Conservation (phyloP, 2,797 vertebrate species). For the Melanotaenia boesemani region DNA sequence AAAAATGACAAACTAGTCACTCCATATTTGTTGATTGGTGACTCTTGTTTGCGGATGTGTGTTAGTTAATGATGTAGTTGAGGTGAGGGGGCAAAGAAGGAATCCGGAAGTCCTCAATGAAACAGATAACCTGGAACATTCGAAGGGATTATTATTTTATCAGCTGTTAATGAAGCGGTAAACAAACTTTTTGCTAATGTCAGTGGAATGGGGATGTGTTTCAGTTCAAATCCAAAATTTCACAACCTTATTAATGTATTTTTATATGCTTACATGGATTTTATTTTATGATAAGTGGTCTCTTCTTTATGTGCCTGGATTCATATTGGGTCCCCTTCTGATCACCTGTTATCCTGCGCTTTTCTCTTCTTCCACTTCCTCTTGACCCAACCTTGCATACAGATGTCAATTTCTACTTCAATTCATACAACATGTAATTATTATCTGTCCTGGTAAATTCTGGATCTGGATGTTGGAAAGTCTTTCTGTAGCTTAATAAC, state of each 20-base stretch:
- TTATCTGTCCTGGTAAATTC: too few species aligned
- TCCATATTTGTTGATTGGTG: neutral
- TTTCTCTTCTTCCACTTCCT: too few species aligned
- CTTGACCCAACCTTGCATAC: too few species aligned
- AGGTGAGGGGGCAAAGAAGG: neutral
- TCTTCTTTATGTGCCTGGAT: neutral
- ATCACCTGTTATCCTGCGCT: neutral
- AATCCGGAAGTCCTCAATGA: neutral
- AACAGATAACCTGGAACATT: neutral
- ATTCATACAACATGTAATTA: too few species aligned
- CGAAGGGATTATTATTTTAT: neutral
- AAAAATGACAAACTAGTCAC: neutral
- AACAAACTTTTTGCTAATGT: too few species aligned
- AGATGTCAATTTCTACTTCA: too few species aligned
- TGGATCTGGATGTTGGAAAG: neutral
- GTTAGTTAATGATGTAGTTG: neutral
- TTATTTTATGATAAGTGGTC: neutral
- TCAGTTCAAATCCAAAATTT: too few species aligned
- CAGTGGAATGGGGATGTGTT: too few species aligned
- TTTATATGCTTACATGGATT: neutral
- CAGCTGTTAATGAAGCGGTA: neutral
- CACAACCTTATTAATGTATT: neutral
- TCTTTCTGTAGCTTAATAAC: neutral
- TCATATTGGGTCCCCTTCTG: neutral
- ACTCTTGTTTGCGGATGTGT: neutral